phyloP scores from a whole-genome alignment of 2,888 invertebrate species.

The Apotomis betuletana region DNA sequence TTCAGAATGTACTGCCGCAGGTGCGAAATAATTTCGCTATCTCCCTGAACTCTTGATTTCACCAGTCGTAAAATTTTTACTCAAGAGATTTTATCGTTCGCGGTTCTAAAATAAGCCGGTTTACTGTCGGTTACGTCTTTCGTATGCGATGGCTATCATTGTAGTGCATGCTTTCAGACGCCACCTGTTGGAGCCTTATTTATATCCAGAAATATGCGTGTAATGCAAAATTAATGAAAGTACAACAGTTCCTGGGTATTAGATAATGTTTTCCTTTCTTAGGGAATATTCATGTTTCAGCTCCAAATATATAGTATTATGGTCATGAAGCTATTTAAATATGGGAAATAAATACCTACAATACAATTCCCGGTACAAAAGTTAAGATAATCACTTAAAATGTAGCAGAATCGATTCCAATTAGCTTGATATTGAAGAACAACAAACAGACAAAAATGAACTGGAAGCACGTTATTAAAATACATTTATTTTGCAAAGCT shows the following conservation, averaged over 20 bases:
- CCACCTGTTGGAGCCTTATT: slow-evolving; percentile 71
- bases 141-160: slow-evolving; percentile 61
- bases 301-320: too few relatives aligned
- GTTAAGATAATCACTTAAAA: too few relatives aligned
- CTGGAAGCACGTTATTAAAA: slow-evolving; percentile 12
- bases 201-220: slow-evolving; percentile 57
- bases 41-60: slow-evolving; percentile 63
- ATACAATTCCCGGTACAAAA: too few relatives aligned
- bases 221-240: slow-evolving; percentile 44
- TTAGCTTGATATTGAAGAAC: too few relatives aligned
- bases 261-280: neutral
- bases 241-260: slow-evolving; percentile 10
- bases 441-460: neutral
- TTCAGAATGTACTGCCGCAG: slow-evolving; percentile 52
- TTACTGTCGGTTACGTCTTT: slow-evolving; percentile 54
- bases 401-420: too few relatives aligned
- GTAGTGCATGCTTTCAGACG: slow-evolving; percentile 58
- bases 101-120: slow-evolving; percentile 60
- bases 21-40: slow-evolving; percentile 64
- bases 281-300: neutral
- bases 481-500: slow-evolving; percentile 29
- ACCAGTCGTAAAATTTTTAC: slow-evolving; percentile 68
- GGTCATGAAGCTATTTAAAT: too few relatives aligned
- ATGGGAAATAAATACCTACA: too few relatives aligned
- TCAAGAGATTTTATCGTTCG: slow-evolving; percentile 61